Base-by-base conservation (phyloP, 2,888 invertebrate genomes). In the Spicauda simplicius region DNA sequence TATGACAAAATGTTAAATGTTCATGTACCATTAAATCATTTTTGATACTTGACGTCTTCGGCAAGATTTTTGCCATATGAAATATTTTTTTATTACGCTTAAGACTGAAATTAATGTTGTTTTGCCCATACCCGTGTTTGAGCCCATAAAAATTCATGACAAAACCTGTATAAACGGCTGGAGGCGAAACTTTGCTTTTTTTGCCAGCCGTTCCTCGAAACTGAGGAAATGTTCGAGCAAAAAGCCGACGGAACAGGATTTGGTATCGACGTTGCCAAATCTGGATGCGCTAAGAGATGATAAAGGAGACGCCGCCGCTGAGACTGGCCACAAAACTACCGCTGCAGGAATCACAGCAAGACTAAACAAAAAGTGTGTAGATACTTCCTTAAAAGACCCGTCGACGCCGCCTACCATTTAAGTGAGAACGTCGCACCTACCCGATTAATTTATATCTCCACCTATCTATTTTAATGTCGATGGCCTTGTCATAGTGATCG, bases 241-340 rank as follows among this genome's bases (percentile, higher is more conserved):
- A 91, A 92, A 91, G 88, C 77, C 84, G 82, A 81, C 85, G 80
- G 82, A 91, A 91, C 92, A 90, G 92, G 92, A 91, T 92, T 88
- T 86, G 84, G 85, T 88, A 91, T 91, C 90, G 90, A 83, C 87
- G 83, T 86, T 80, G 86, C 91, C 91, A 87, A 91, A 92, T 92
- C 91, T 88, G 92, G 88, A 87, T 87, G 90, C 90, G 90, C 89
- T 88, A 90, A 91, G 86, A 90, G 88, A 89, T 87, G 90, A 90
- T 90, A 91, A 90, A 90, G 90, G 85, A 85, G 85, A 86, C 81
- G 87, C 90, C 88, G 89, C 85, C 79, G 72, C 76, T 77, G 78
- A 76, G 77, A 74, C 77, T 72, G 78, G 77, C 77, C 76, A 76
- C 78, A 80, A 78, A 79, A 78, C 80, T 71, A 76, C 72, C 72